Percentiles rank a stretch among this genome's conserved stretches.
These are phyloP conservation scores for Margarornis squamiger DNA, from an alignment of 2,797 vertebrate species.

Conservation along the genomic window DNA sequence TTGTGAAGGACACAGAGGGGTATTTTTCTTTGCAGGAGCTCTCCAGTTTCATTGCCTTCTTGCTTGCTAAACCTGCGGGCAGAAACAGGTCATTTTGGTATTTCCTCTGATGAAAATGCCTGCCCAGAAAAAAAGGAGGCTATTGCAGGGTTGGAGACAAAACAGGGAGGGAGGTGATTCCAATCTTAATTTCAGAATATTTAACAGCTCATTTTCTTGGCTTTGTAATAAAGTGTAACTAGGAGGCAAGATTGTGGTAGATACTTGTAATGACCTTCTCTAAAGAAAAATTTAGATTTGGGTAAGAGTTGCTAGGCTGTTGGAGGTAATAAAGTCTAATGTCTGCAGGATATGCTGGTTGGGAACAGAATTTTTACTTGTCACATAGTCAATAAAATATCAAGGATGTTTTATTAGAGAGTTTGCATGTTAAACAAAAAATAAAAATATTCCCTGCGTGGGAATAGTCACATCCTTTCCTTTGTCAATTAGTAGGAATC, in stretches of 20 bases:
- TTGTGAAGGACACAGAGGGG: background rate
- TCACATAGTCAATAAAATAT: background rate
- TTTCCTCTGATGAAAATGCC: background rate
- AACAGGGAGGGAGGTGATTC: background rate
- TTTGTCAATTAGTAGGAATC: background rate
- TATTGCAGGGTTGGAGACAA: background rate
- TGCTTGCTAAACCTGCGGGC: background rate
- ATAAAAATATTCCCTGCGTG: background rate
- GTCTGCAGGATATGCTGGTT: background rate
- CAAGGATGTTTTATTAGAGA: background rate
- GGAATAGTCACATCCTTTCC: background rate
- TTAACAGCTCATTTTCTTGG: background rate
- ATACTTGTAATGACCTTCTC: background rate
- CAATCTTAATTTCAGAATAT: background rate
- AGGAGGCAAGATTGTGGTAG: background rate
- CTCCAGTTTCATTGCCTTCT: background rate
- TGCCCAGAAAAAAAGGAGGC: background rate
- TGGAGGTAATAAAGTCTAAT: background rate
- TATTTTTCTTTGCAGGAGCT: background rate
- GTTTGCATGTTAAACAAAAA: background rate
- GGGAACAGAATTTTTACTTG: background rate
- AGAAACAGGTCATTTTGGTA: background rate
- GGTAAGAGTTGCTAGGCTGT: background rate
- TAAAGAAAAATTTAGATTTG: background rate
- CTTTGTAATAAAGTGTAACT: background rate